phyloP scores from a whole-genome alignment of 2,113 vertebrate genomes.

The Gymnobelideus leadbeateri region DNA sequence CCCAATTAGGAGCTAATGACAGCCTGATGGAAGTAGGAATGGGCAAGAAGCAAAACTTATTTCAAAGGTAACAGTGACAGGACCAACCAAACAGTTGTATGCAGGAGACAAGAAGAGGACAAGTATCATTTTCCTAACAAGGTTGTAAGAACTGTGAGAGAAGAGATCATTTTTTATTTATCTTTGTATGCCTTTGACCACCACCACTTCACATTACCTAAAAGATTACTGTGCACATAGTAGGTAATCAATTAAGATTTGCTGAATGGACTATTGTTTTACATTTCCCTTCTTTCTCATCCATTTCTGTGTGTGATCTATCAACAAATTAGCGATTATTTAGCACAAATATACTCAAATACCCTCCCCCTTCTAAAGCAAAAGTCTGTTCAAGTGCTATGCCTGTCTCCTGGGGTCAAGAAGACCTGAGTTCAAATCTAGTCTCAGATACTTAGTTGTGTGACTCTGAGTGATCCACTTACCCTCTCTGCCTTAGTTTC shows the following conservation, averaged over 20 bases:
- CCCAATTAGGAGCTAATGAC: not conserved
- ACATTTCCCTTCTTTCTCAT: not conserved
- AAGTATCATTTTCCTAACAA: not conserved
- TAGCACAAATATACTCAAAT: conserved; percentile 13
- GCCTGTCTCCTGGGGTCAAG: not conserved
- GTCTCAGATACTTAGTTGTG: not conserved
- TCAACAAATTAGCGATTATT: conserved; percentile 15
- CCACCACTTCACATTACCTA: not conserved
- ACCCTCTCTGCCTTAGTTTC: not conserved
- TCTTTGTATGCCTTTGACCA: not conserved
- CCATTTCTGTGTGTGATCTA: not conserved
- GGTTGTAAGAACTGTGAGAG: not conserved
- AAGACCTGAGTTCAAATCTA: not conserved
- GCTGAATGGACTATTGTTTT: not conserved
- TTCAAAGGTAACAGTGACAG: not conserved
- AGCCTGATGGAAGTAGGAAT: not conserved
- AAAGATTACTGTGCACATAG: not conserved
- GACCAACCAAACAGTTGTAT: not conserved
- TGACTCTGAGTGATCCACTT: not conserved
- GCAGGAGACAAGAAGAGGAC: not conserved
- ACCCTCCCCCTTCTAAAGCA: not conserved
- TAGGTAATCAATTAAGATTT: not conserved
- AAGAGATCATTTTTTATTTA: not conserved
- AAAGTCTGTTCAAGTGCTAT: not conserved
- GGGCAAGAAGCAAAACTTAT: not conserved